Conservation (phyloP, 2,888 invertebrate genomes). For the Epinotia demarniana region DNA sequence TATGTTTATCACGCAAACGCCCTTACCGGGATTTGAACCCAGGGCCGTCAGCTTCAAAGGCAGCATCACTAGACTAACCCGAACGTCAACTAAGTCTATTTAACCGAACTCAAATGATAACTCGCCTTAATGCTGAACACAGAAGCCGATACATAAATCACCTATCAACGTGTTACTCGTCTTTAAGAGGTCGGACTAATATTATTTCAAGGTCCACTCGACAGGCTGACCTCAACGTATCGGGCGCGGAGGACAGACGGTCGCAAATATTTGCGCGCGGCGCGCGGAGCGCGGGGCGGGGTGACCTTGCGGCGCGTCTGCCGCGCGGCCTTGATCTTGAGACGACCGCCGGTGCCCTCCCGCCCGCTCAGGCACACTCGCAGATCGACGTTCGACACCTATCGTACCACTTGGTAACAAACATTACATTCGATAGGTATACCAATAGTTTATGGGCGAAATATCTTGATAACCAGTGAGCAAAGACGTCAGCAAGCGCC, state of each 20-base stretch:
- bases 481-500: background rate
- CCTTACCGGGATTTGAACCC: too few relatives aligned
- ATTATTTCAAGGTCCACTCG: constrained; percentile 81
- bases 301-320: constrained; percentile 82
- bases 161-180: constrained; percentile 55
- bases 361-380: constrained; percentile 50
- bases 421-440: constrained; percentile 49
- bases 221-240: constrained; percentile 82
- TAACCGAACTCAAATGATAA: constrained; percentile 14
- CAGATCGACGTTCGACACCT: constrained; percentile 69
- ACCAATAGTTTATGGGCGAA: constrained; percentile 10
- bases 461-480: too few relatives aligned
- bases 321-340: constrained; percentile 83
- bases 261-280: constrained; percentile 82
- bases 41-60: too few relatives aligned
- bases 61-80: too few relatives aligned
- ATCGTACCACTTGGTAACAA: constrained; percentile 60
- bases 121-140: constrained; percentile 32
- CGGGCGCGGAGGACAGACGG: constrained; percentile 84
- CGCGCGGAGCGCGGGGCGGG: constrained; percentile 57
- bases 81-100: background rate
- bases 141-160: constrained; percentile 63
- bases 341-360: constrained; percentile 75
- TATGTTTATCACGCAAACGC: too few relatives aligned
- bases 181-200: constrained; percentile 79